phyloP scores from a whole-genome alignment of 2,113 vertebrate genomes.

The Pleuronectes platessa region DNA sequence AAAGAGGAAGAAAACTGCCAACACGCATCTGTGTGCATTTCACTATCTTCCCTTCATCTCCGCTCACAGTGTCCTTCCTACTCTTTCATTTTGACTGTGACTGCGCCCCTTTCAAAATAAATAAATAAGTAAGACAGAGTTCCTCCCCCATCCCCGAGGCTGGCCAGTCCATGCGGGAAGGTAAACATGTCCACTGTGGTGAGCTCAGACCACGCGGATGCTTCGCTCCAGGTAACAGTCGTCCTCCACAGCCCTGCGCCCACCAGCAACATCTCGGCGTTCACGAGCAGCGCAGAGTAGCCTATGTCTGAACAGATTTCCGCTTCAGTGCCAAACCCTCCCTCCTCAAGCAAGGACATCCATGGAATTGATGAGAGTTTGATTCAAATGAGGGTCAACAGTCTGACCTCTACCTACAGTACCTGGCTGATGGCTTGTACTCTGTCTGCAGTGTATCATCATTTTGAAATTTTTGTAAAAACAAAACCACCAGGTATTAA shows the following conservation, averaged over 20 bases:
- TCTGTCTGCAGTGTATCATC: constrained; percentile 38
- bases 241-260: constrained; percentile 74
- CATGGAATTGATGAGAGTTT: constrained; percentile 61
- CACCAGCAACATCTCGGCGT: constrained; percentile 71
- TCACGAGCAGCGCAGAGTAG: constrained; percentile 48
- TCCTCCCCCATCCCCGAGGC: constrained; percentile 61
- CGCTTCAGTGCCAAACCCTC: constrained; percentile 60
- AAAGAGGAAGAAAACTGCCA: constrained; percentile 57
- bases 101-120: constrained; percentile 52
- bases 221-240: constrained; percentile 77
- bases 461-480: constrained; percentile 14
- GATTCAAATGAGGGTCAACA: constrained; percentile 75
- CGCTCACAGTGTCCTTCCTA: constrained; percentile 48
- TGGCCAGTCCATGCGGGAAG: constrained; percentile 73
- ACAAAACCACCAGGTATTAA: background rate
- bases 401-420: constrained; percentile 65
- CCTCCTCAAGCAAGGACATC: constrained; percentile 73
- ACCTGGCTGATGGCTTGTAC: constrained; percentile 64
- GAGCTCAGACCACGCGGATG: constrained; percentile 75
- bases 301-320: constrained; percentile 72
- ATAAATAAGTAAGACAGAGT: constrained; percentile 52
- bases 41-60: constrained; percentile 50
- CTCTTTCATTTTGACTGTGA: constrained; percentile 53
- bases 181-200: constrained; percentile 83
- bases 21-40: constrained; percentile 64